A percentile compares a stretch with the other conserved stretches of the same genome.
phyloP scores from a whole-genome alignment of 2,113 vertebrate genomes.

The Rhinichthys klamathensis region DNA sequence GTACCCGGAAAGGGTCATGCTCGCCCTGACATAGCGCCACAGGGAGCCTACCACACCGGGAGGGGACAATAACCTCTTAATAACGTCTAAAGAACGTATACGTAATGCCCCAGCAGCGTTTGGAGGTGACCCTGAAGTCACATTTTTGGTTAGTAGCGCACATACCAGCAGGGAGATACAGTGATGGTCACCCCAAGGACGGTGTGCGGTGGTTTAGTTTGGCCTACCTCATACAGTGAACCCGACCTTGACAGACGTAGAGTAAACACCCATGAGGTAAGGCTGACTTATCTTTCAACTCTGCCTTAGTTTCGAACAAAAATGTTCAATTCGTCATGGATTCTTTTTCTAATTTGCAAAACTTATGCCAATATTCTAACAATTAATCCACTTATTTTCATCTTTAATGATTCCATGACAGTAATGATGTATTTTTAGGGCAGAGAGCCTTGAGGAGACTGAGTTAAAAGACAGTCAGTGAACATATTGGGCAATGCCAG shows the following conservation, averaged over 20 bases:
- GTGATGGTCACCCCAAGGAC: slow-evolving; percentile 56
- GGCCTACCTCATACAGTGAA: slow-evolving; percentile 9
- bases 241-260: not conserved
- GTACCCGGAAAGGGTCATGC: slow-evolving; percentile 98
- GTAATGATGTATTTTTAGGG: not conserved
- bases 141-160: slow-evolving; percentile 31
- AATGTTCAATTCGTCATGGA: no score
- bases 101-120: slow-evolving; percentile 47
- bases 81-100: slow-evolving; percentile 56
- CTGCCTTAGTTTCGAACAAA: not conserved
- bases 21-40: slow-evolving; percentile 97
- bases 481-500: slow-evolving; percentile 69
- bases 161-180: slow-evolving; percentile 34
- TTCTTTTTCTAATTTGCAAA: not conserved
- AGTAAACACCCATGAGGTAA: slow-evolving; percentile 20
- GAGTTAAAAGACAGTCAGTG: slow-evolving; percentile 66
- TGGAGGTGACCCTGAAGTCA: slow-evolving; percentile 23
- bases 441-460: slow-evolving; percentile 50
- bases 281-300: slow-evolving; percentile 7
- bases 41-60: slow-evolving; percentile 89
- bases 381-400: not conserved
- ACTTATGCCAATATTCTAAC: not conserved
- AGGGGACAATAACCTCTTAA: slow-evolving; percentile 73
- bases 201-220: slow-evolving; percentile 36
- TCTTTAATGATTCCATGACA: not conserved